Percentiles rank a stretch among this genome's conserved stretches.
These are phyloP conservation scores for Furcula furcula DNA, from an alignment of 2,888 invertebrate species.

Conservation along the genomic window DNA sequence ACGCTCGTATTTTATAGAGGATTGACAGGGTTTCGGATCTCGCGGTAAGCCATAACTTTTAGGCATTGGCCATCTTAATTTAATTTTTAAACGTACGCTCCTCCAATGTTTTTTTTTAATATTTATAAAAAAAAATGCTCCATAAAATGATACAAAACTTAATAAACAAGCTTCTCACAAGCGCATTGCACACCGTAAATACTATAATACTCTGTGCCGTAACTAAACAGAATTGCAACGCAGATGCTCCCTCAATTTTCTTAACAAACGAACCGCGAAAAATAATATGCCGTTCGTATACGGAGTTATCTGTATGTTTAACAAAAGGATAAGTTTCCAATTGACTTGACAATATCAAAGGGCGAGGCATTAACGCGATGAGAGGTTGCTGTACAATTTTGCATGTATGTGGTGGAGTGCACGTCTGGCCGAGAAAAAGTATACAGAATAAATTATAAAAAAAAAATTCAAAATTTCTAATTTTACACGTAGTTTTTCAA, in stretches of 20 bases:
- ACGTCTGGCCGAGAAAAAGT: conserved; percentile 17
- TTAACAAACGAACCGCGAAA: conserved; percentile 67
- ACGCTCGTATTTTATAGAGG: too few relatives aligned
- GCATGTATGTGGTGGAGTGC: conserved; percentile 23
- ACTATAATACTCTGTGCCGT: too few relatives aligned
- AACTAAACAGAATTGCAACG: conserved; percentile 28
- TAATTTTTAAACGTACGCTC: too few relatives aligned
- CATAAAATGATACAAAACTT: too few relatives aligned
- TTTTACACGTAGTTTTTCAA: too few relatives aligned
- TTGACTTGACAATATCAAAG: conserved; percentile 70
- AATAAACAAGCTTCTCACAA: background rate
- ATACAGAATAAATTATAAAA: conserved; percentile 3
- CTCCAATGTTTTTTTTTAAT: too few relatives aligned
- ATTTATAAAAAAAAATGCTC: too few relatives aligned
- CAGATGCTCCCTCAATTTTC: conserved; percentile 66
- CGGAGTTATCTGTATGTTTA: conserved; percentile 58
- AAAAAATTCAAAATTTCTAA: too few relatives aligned
- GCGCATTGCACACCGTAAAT: background rate
- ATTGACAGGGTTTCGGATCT: too few relatives aligned
- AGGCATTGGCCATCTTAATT: too few relatives aligned
- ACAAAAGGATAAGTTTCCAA: conserved; percentile 72
- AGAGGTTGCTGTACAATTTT: conserved; percentile 38
- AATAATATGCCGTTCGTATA: conserved; percentile 57
- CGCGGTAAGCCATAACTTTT: too few relatives aligned
- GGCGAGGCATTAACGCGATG: conserved; percentile 55